These are phyloP conservation scores for Synanthedon formicaeformis DNA, from an alignment of 2,888 invertebrate genomes.

Conservation along the genomic window DNA sequence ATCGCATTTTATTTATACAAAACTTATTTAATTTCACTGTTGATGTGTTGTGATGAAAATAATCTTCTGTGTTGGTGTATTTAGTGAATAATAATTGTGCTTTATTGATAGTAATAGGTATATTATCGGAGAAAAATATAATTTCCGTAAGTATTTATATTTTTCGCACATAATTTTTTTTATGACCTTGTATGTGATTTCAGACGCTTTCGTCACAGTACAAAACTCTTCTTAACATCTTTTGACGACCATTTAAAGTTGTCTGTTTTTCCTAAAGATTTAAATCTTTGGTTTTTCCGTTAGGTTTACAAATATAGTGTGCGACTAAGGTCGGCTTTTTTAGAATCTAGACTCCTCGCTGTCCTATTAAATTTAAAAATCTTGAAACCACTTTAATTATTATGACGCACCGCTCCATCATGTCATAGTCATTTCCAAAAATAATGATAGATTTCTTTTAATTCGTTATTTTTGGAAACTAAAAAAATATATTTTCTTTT, in stretches of 20 bases:
- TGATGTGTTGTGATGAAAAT: conserved; percentile 10
- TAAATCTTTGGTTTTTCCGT: no score
- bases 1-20: conserved; percentile 13
- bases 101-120: not conserved
- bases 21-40: conserved; percentile 15
- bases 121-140: conserved; percentile 5
- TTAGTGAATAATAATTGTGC: conserved; percentile 1
- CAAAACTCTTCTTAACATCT: conserved; percentile 11
- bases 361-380: not conserved
- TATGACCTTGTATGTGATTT: conserved; percentile 11
- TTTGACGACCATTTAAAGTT: conserved; percentile 14
- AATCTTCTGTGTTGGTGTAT: not conserved
- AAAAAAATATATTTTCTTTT: no score
- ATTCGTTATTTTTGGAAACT: no score
- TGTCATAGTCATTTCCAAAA: no score
- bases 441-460: no score
- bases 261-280: conserved; percentile 10
- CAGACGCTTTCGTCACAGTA: conserved; percentile 5
- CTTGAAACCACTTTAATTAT: no score
- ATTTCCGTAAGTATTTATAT: conserved; percentile 3
- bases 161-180: conserved; percentile 9
- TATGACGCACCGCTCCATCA: no score
- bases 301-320: conserved; percentile 17
- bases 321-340: conserved; percentile 8
- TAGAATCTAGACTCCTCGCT: conserved; percentile 8